These are phyloP conservation scores for Taxidea taxus DNA, from an alignment of 2,113 vertebrate genomes.

Conservation along the genomic window DNA sequence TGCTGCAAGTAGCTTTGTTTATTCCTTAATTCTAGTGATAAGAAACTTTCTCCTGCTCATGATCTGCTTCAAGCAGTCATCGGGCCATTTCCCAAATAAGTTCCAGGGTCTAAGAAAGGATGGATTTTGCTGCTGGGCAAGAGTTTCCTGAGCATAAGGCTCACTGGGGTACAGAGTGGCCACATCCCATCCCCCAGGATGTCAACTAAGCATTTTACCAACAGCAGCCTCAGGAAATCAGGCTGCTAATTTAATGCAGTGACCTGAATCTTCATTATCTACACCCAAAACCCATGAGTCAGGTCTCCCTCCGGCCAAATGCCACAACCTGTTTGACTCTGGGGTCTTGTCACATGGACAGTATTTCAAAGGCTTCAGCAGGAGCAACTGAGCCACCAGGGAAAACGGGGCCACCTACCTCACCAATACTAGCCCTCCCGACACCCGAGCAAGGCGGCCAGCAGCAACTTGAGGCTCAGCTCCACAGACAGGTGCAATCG, in stretches of 20 bases:
- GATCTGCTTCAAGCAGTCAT: not conserved
- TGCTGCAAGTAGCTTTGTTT: not conserved
- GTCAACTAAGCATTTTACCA: not conserved
- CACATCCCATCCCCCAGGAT: not conserved
- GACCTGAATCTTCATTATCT: slow-evolving; percentile 9
- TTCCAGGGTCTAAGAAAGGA: not conserved
- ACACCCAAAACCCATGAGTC: not conserved
- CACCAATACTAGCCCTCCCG: not conserved
- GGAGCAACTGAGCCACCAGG: not conserved
- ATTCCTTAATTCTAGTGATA: not conserved
- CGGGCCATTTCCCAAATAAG: not conserved
- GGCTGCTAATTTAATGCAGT: not conserved
- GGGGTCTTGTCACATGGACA: not conserved
- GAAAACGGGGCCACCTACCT: not conserved
- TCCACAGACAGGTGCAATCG: rapidly evolving
- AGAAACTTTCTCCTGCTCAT: not conserved
- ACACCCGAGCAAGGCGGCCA: rapidly evolving
- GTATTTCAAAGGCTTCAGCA: not conserved
- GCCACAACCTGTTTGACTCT: not conserved
- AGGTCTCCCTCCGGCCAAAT: not conserved
- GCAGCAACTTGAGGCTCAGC: rapidly evolving
- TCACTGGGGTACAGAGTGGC: not conserved
- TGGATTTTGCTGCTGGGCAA: not conserved
- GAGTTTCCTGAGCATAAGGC: not conserved
- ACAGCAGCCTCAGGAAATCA: not conserved